phyloP scores from a whole-genome alignment of 2,888 invertebrate genomes.

The Acutogordius australiensis region DNA sequence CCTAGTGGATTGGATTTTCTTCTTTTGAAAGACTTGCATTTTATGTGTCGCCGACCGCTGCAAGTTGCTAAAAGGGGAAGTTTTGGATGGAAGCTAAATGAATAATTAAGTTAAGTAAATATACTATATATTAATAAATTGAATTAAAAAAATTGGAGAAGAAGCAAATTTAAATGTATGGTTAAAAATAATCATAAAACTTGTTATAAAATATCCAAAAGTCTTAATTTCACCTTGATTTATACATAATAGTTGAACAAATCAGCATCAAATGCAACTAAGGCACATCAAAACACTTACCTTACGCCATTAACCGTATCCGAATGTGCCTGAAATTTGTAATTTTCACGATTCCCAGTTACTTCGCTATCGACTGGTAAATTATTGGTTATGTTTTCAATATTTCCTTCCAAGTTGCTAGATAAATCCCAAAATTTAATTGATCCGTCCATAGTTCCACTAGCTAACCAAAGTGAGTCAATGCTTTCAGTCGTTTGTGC shows the following conservation, averaged over 20 bases:
- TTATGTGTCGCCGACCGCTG: neutral
- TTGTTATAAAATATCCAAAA: too few species aligned
- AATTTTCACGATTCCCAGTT: too few species aligned
- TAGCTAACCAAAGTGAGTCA: neutral
- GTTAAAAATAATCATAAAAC: too few species aligned
- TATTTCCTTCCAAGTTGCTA: neutral
- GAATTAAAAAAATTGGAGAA: too few species aligned
- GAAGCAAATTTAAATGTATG: too few species aligned
- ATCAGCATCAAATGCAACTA: neutral
- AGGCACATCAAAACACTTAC: neutral
- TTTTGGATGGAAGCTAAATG: neutral
- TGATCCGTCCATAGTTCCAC: neutral
- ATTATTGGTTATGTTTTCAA: neutral
- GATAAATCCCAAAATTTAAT: neutral
- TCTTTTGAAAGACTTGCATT: neutral
- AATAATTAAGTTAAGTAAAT: neutral
- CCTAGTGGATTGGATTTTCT: neutral
- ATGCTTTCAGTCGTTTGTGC: too few species aligned
- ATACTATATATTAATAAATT: neutral
- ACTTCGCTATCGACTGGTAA: too few species aligned
- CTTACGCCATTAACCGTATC: slow-evolving; percentile 2
- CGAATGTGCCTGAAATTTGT: neutral
- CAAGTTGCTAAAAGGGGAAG: neutral
- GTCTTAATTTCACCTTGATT: too few species aligned
- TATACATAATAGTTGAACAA: too few species aligned